Evolutionary conservation across 2,888 invertebrate genomes (phyloP), one percentile per base, ranked within the genome.

Genomic region (Argyresthia goedartella): DNA sequence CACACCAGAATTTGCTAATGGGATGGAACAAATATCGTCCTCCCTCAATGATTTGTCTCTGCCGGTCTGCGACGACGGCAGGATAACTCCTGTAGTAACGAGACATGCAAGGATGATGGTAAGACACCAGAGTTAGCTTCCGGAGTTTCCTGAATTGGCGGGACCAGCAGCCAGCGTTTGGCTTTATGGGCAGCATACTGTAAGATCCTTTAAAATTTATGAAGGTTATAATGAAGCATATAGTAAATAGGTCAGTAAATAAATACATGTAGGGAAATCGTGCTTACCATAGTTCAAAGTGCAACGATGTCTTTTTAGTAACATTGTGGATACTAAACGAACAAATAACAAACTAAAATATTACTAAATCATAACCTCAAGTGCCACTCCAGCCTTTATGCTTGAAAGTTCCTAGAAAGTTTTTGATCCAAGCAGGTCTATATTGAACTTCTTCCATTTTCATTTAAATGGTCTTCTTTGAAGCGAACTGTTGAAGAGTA

Each of bases 1-100:
- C 43, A 15, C 44, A 78, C 80, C 73, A 71, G 56, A 72, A 64
- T 25, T 63, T 52, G 54, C 81, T 80, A 8, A 70, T 65, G 0
- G 78, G 79, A 53, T 81, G 80, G 6, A 77, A 69, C 10, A 71
- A 50, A 36, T 53, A 61, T 13, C 52, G 57, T 7, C 60, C 65
- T 1, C 63, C 60, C 35, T 69, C 71, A 8, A 63, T 56, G 11
- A 69, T 42, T 33, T 73, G 73, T 13, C 67, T 57, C 48, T 71
- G 73, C 15, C 73, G 56, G 55, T 79, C 76, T 1, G 70, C 71
- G 36, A 75, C 58, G 34, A 80, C 60, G 0, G 68, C 67, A 0
- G 73, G 65, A 59, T 71, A 67, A 60, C 77, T 80, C 49, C 66
- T 62, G 57, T 71, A 69, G 53, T 67, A 56, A 0, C 60, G 55